A percentile compares a stretch with the other conserved stretches of the same genome.
phyloP scores from a whole-genome alignment of 2,888 invertebrate genomes.

The Schizotus pectinicornis region DNA sequence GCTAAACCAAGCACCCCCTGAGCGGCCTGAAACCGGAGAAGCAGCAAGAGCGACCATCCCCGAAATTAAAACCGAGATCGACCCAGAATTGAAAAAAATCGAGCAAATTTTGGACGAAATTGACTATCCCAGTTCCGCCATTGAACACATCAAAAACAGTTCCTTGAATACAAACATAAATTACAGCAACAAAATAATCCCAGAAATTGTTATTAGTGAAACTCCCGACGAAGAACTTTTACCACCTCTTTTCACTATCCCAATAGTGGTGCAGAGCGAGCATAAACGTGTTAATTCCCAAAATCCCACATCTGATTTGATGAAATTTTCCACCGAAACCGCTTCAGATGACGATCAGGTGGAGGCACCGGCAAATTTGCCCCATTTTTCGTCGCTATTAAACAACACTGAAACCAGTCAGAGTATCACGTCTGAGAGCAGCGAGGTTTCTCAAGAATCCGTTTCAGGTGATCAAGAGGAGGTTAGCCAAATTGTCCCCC shows the following conservation, averaged over 20 bases:
- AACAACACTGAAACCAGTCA: background rate
- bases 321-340: no score
- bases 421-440: no score
- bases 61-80: background rate
- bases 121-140: conserved; percentile 50
- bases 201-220: conserved; percentile 47
- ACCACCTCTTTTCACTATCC: conserved; percentile 22
- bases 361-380: background rate
- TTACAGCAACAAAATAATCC: conserved; percentile 36
- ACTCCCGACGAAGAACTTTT: conserved; percentile 20
- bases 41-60: conserved; percentile 65
- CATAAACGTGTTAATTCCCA: conserved; percentile 13
- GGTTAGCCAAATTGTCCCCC: no score
- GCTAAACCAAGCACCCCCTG: conserved; percentile 63
- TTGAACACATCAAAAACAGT: conserved; percentile 37
- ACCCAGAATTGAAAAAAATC: conserved; percentile 34
- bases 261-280: conserved; percentile 33
- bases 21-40: conserved; percentile 70
- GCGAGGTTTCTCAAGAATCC: no score
- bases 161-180: conserved; percentile 24
- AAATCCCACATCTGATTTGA: conserved; percentile 38
- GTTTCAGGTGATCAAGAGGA: no score
- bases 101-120: conserved; percentile 48
- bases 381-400: conserved; percentile 4
- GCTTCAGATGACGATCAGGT: no score